phyloP scores from a whole-genome alignment of 2,797 vertebrate genomes.

The Serranus cabrilla region DNA sequence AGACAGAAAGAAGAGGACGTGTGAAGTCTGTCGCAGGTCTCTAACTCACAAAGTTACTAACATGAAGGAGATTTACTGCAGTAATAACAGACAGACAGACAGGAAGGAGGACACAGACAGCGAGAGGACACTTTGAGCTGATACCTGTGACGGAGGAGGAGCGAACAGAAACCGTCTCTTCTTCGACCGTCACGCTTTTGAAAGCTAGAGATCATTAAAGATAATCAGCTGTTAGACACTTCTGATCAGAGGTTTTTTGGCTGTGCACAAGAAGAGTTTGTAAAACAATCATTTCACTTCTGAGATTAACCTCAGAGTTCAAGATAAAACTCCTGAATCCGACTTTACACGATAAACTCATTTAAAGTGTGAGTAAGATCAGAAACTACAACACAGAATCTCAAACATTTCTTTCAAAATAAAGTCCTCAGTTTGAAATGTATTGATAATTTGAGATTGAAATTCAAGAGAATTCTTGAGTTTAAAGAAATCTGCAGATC shows the following conservation, averaged over 20 bases:
- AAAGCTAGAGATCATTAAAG: slow-evolving; percentile 61
- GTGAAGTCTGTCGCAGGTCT: background rate
- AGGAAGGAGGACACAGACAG: background rate
- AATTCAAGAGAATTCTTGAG: background rate
- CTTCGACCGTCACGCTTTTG: slow-evolving; percentile 69
- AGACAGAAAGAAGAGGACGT: slow-evolving; percentile 22
- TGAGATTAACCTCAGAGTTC: slow-evolving; percentile 3
- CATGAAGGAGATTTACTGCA: background rate
- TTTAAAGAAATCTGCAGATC: no score
- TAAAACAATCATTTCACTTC: background rate
- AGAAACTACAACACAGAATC: no score
- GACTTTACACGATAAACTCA: no score
- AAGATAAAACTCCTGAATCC: background rate
- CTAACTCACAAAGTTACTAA: background rate
- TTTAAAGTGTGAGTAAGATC: no score
- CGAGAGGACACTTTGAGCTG: slow-evolving; percentile 5
- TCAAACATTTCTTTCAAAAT: no score
- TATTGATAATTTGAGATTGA: no score
- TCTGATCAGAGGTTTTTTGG: background rate
- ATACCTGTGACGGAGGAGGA: slow-evolving; percentile 70
- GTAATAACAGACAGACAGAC: slow-evolving; percentile 4
- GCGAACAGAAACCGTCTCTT: slow-evolving; percentile 66
- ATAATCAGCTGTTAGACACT: slow-evolving; percentile 19
- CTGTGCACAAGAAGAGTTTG: slow-evolving; percentile 20
- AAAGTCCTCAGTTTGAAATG: no score